phyloP scores from a whole-genome alignment of 2,113 vertebrate genomes.

The Mus musculus region GRCm39 chr12:98295001-98295500 shows the following conservation, averaged over 20 bases:
- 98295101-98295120: background rate
- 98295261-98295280: background rate
- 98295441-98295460: background rate
- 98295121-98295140: background rate
- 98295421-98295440: background rate
- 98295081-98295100: background rate
- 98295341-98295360: conserved; percentile 14
- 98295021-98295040: background rate
- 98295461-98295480: background rate
- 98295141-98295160: background rate
- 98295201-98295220: background rate
- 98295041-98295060: no score
- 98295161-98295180: background rate
- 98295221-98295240: background rate
- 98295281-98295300: conserved; percentile 2
- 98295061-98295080: background rate
- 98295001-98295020: background rate
- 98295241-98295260: background rate
- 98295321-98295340: background rate
- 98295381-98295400: conserved; percentile 47
- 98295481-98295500: background rate
- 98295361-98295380: conserved; percentile 32
- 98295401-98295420: conserved; percentile 44
- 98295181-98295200: background rate
- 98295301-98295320: conserved; percentile 6